Base-by-base conservation (phyloP, 1,140 invertebrate genomes). In the Drosophila pallidifrons region DNA sequence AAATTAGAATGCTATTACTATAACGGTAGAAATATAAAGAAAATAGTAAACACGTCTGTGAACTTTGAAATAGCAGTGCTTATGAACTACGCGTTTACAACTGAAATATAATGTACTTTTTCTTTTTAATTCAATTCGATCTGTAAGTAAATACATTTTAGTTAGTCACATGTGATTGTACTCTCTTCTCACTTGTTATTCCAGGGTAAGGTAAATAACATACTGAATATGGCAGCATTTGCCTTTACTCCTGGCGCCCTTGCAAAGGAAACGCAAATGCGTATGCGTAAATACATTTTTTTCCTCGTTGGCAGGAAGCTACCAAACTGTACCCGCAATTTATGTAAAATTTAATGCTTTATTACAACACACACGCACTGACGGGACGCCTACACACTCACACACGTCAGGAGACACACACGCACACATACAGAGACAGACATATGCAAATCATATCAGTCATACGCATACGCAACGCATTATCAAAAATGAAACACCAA, bases 401-500 rank as follows among this genome's bases (percentile, higher is more conserved):
- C 16, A 58, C 28, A 38, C 54, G 61, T 25, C 20, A 25, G 20
- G 20, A 25, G 20, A 75, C 32, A 59, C 16, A 58, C 28, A 38
- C 54, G 61, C 49, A 77, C 79, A 70, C 55, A 63, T 52, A 73
- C 32, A 55, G 41, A 58, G n/a, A 75, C 45, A 47, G 73, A 60
- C 63, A 63, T 83, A 88, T 88, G 83, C 85, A 88, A 88, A 89
- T 89, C 85, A 88, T 83, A 88, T 88, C 85, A 89, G 69, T 83
- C 85, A 83, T 81, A 83, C 74, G 75, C 77, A 77, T 66, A 76
- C 79, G 77, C 78, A 58, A 67, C 74, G 68, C 80, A 88, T 88
- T 89, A 83, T 83, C 83, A 83, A 89, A 88, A 88, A 88, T 81
- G 83, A 89, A 88, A 89, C 73, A 88, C 77, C 83, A 88, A 82